phyloP scores from a whole-genome alignment of 2,797 vertebrate species.

The Gambelia wislizenii region DNA sequence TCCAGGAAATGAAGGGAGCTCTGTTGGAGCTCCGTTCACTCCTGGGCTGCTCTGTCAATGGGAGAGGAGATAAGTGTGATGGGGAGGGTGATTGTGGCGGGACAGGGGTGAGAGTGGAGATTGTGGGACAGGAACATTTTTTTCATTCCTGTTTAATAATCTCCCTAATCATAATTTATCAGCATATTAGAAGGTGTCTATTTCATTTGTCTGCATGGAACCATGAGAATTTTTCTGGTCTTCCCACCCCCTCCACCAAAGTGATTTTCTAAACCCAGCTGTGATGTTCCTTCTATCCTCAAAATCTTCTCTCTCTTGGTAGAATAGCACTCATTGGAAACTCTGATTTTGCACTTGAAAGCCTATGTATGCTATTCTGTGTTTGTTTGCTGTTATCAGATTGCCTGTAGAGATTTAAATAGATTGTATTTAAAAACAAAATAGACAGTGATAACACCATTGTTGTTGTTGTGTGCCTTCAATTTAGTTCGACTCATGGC shows the following conservation, averaged over 20 bases:
- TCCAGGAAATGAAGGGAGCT: too few relatives aligned
- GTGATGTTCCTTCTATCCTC: not conserved
- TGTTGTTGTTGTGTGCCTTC: too few relatives aligned
- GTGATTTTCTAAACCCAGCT: constrained; percentile 53
- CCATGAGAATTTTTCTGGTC: constrained; percentile 50
- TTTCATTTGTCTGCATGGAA: constrained; percentile 67
- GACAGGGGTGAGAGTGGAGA: too few relatives aligned
- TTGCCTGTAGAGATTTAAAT: not conserved
- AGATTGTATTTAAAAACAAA: not conserved
- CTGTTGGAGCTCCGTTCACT: too few relatives aligned
- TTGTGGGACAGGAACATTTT: too few relatives aligned
- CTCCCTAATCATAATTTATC: too few relatives aligned
- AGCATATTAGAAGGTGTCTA: constrained; percentile 67
- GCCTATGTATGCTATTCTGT: constrained; percentile 19
- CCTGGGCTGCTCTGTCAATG: too few relatives aligned
- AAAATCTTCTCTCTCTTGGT: constrained; percentile 43
- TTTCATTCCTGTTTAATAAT: too few relatives aligned
- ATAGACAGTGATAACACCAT: not conserved
- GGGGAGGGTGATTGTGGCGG: too few relatives aligned
- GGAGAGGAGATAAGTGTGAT: too few relatives aligned
- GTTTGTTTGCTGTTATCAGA: not conserved
- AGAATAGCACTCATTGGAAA: constrained; percentile 51
- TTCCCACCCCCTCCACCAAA: not conserved
- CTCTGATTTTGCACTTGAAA: constrained; percentile 44
- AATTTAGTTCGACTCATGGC: too few relatives aligned